Evolutionary conservation across 2,888 invertebrate genomes (phyloP).

Genomic region (Cheiracanthium punctorium): DNA sequence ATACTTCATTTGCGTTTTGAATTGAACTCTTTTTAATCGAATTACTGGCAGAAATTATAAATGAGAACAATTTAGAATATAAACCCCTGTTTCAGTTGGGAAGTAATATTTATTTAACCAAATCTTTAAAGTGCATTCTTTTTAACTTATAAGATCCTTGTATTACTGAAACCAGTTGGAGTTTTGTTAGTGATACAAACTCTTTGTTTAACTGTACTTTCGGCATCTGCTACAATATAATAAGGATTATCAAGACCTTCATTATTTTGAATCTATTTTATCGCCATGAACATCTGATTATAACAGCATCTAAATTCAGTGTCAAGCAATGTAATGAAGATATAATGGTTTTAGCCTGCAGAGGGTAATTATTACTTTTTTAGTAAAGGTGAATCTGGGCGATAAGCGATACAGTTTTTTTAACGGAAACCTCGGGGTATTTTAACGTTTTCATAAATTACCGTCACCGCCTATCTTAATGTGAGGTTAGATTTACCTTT

Average conservation of each 20-base stretch:
- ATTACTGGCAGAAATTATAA: too few species aligned
- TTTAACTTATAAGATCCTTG: neutral
- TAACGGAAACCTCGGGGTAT: conserved; percentile 45
- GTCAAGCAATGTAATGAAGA: conserved; percentile 53
- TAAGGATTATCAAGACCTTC: conserved; percentile 36
- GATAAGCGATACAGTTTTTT: conserved; percentile 47
- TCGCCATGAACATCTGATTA: conserved; percentile 32
- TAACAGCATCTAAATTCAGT: conserved; percentile 42
- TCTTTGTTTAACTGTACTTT: conserved; percentile 24
- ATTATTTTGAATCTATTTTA: conserved; percentile 41
- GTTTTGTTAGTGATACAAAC: conserved; percentile 21
- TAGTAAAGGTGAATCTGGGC: conserved; percentile 23
- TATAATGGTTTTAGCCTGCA: conserved; percentile 33
- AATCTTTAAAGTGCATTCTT: too few species aligned
- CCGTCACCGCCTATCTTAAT: conserved; percentile 34
- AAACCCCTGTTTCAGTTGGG: too few species aligned
- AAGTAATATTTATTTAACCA: too few species aligned
- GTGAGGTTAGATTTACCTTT: conserved; percentile 32
- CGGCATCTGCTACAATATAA: conserved; percentile 20
- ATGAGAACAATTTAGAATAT: too few species aligned
- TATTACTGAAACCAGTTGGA: neutral
- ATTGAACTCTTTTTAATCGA: too few species aligned
- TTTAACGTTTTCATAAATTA: conserved; percentile 47
- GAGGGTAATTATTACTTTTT: conserved; percentile 52
- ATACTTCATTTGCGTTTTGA: too few species aligned